Conservation (phyloP, 2,113 vertebrate species). For the Oceanodroma tethys region DNA sequence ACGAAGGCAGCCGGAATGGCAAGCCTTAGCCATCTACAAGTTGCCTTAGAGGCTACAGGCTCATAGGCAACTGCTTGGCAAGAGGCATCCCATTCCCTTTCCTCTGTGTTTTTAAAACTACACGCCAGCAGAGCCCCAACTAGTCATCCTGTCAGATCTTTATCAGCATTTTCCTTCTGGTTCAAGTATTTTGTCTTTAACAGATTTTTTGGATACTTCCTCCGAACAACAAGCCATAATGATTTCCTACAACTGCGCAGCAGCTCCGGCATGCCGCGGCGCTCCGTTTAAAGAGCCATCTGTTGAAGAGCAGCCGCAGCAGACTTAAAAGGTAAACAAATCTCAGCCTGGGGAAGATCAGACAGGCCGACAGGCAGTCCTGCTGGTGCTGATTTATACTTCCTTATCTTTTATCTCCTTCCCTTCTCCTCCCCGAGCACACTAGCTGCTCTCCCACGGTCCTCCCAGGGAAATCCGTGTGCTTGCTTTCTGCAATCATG, state of each 20-base stretch:
- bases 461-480: background rate
- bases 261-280: background rate
- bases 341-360: background rate
- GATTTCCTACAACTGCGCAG: background rate
- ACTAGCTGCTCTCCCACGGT: conserved; percentile 32
- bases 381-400: background rate
- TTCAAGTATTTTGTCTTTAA: background rate
- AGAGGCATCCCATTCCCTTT: background rate
- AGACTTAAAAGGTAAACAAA: conserved; percentile 37
- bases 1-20: background rate
- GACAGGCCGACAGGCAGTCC: conserved; percentile 11
- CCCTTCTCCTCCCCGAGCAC: background rate
- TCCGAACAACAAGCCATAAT: background rate
- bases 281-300: background rate
- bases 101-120: background rate
- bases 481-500: background rate
- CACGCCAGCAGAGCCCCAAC: background rate
- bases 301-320: background rate
- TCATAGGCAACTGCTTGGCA: background rate
- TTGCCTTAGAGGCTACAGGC: background rate
- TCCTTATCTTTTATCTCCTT: conserved; percentile 55
- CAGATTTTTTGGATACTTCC: background rate
- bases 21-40: background rate
- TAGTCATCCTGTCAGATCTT: background rate
- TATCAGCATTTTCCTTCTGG: background rate